phyloP scores from a whole-genome alignment of 1,140 invertebrate species.

The Trachymyrmex cornetzi region DNA sequence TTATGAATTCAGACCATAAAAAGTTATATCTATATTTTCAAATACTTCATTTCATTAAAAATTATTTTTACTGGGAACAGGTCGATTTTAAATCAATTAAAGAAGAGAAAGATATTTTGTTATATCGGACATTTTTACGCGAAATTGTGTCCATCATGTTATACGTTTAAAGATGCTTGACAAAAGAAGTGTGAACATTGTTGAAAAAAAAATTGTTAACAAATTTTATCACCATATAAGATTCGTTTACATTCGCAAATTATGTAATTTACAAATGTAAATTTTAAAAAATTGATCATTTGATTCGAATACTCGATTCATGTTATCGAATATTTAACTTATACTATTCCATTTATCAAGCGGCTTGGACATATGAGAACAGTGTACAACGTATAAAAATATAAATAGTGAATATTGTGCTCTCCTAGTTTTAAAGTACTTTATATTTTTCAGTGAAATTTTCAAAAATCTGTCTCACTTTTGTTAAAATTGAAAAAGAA shows the following conservation, averaged over 20 bases:
- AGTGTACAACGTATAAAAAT: conserved; percentile 44
- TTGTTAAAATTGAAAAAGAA: conserved; percentile 13
- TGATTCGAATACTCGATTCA: conserved; percentile 3
- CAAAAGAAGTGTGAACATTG: not conserved
- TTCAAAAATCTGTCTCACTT: not conserved
- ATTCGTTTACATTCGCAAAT: not conserved
- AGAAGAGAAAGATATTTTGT: not conserved
- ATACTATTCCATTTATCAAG: conserved; percentile 7
- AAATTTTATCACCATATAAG: not conserved
- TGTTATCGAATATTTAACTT: conserved; percentile 18
- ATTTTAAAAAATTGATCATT: not conserved
- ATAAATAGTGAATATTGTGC: conserved; percentile 16
- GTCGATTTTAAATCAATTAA: conserved; percentile 29
- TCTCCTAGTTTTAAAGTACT: not conserved
- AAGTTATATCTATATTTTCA: not conserved
- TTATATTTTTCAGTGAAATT: conserved; percentile 15
- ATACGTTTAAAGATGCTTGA: conserved; percentile 3
- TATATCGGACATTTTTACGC: not conserved
- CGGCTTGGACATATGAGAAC: not conserved
- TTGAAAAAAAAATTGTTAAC: conserved; percentile 1
- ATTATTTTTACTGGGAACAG: not conserved
- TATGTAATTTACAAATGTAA: not conserved
- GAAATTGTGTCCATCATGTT: not conserved
- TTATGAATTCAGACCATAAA: not conserved
- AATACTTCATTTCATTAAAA: not conserved